Percentiles rank a stretch among this genome's conserved stretches.
Conservation (phyloP, 2,113 vertebrate species). For the Chiloscyllium plagiosum region DNA sequence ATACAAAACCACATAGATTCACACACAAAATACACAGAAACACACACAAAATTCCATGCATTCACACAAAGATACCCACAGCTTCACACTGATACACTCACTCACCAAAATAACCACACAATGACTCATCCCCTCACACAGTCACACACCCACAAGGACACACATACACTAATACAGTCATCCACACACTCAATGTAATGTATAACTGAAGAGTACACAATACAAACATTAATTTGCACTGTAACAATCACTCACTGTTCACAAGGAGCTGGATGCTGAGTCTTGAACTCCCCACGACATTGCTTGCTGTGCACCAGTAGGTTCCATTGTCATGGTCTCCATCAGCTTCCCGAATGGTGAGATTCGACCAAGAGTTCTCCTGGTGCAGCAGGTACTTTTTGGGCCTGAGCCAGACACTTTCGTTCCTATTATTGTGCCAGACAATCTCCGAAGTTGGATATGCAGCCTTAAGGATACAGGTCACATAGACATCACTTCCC, state of each 20-base stretch:
- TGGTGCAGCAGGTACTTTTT: constrained; percentile 63
- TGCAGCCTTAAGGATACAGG: constrained; percentile 58
- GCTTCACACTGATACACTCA: background rate
- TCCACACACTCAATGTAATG: background rate
- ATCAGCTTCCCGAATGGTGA: constrained; percentile 62
- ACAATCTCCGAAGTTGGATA: constrained; percentile 54
- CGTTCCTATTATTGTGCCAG: constrained; percentile 70
- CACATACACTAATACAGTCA: too few species aligned
- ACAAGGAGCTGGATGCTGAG: constrained; percentile 63
- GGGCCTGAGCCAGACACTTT: constrained; percentile 49
- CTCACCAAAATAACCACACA: background rate
- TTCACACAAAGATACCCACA: background rate
- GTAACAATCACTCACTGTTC: constrained; percentile 57
- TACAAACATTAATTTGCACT: background rate
- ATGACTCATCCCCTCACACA: too few species aligned
- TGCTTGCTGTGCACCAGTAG: constrained; percentile 70
- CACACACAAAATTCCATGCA: background rate
- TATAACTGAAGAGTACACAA: background rate
- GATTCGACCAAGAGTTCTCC: constrained; percentile 61
- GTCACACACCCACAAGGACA: too few species aligned
- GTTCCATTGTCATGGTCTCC: constrained; percentile 60
- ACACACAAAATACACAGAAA: background rate
- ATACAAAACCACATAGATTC: background rate
- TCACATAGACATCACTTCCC: constrained; percentile 65
- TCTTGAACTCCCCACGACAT: constrained; percentile 70